phyloP scores from a whole-genome alignment of 37 sponge, comb jelly and placozoan genomes.

The Ephydatia muelleri region DNA sequence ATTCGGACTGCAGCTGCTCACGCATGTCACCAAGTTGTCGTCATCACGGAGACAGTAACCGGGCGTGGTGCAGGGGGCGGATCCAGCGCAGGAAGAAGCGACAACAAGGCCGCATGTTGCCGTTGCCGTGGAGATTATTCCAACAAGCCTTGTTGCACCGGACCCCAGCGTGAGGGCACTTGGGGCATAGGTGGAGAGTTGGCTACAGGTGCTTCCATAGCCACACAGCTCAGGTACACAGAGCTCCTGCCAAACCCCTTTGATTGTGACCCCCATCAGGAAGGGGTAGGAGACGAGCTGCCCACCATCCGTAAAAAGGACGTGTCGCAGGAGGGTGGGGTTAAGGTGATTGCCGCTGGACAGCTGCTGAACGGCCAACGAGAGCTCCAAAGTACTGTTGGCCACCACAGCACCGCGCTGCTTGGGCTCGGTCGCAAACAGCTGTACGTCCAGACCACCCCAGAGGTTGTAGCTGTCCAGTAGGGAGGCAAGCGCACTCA shows the following conservation, averaged over 20 bases:
- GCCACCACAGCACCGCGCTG: too few species aligned
- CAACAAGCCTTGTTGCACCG: not conserved
- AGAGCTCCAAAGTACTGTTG: constrained; percentile 22
- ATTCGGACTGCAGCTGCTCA: constrained; percentile 46
- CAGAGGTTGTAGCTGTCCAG: not conserved
- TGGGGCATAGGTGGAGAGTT: constrained; percentile 4
- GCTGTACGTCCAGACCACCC: not conserved
- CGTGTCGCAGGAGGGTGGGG: constrained; percentile 47
- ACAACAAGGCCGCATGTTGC: not conserved
- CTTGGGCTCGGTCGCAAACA: constrained; percentile 25
- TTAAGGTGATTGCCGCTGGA: constrained; percentile 18
- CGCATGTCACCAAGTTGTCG: constrained; percentile 12
- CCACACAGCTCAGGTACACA: constrained; percentile 58
- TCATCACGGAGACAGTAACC: constrained; percentile 25
- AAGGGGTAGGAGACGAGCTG: constrained; percentile 3
- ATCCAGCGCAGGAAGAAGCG: not conserved
- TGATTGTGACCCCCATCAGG: constrained; percentile 1
- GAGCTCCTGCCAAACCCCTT: constrained; percentile 44
- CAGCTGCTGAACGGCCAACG: constrained; percentile 4
- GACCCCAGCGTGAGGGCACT: constrained; percentile 11
- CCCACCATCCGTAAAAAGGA: constrained; percentile 43
- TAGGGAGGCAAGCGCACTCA: not conserved
- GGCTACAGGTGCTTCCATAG: constrained; percentile 24
- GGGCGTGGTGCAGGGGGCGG: constrained; percentile 21
- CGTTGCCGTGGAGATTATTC: constrained; percentile 2